A percentile compares a stretch with the other conserved stretches of the same genome.
phyloP scores from a whole-genome alignment of 2,797 vertebrate species.

The Schizothorax lantsangensis region DNA sequence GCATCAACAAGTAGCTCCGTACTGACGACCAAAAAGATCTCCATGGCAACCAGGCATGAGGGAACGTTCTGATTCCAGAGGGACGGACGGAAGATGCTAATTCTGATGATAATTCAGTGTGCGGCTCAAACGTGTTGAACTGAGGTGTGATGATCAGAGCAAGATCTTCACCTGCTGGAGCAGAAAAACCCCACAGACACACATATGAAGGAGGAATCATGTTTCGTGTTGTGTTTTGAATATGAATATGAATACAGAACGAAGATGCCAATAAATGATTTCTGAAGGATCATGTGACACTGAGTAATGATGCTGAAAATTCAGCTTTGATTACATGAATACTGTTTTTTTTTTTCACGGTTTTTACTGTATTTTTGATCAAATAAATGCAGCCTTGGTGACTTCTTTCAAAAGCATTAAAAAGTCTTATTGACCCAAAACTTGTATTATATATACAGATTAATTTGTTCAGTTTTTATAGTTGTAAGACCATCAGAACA shows the following conservation, averaged over 20 bases:
- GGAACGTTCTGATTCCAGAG: not conserved
- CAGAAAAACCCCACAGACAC: not conserved
- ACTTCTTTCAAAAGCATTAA: too few relatives aligned
- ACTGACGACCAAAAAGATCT: constrained; percentile 11
- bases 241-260: not conserved
- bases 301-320: not conserved
- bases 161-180: not conserved
- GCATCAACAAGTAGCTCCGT: constrained; percentile 1
- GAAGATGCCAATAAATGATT: not conserved
- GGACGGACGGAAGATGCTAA: not conserved
- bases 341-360: not conserved
- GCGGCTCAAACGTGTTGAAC: not conserved
- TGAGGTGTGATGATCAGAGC: not conserved
- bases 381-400: too few relatives aligned
- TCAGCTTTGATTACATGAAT: not conserved
- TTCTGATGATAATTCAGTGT: not conserved
- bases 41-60: constrained; percentile 13
- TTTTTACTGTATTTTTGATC: constrained; percentile 1
- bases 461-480: too few relatives aligned
- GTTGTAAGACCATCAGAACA: too few relatives aligned
- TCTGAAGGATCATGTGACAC: not conserved
- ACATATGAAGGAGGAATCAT: not conserved
- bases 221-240: not conserved
- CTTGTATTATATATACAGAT: too few relatives aligned
- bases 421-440: too few relatives aligned